Conservation (phyloP, 2,888 invertebrate species). For the Idaea dimidiata region DNA sequence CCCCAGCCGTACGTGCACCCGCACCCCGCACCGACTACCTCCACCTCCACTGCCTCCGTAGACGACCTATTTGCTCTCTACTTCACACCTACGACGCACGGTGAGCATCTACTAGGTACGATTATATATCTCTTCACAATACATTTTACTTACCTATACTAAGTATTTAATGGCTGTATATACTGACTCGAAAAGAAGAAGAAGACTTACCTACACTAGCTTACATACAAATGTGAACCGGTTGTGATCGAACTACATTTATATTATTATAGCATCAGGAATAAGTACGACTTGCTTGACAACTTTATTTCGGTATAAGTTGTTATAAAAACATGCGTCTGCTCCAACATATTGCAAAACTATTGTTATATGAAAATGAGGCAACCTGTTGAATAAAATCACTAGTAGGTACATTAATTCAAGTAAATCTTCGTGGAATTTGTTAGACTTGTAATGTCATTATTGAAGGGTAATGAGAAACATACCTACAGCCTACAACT, state of each 20-base stretch:
- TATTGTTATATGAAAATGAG: no score
- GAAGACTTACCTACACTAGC: slow-evolving; percentile 2
- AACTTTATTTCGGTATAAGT: slow-evolving; percentile 23
- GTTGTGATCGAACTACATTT: slow-evolving; percentile 10
- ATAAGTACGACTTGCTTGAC: slow-evolving; percentile 30
- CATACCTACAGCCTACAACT: no score
- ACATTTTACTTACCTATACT: no score
- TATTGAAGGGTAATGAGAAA: no score
- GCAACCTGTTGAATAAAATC: no score
- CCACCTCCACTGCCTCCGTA: slow-evolving; percentile 83
- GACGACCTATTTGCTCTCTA: slow-evolving; percentile 89
- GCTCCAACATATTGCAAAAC: no score
- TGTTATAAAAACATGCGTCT: no score
- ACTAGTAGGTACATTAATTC: no score
- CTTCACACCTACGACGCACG: slow-evolving; percentile 84
- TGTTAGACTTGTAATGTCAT: no score
- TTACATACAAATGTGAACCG: slow-evolving; percentile 19
- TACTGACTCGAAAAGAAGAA: no score
- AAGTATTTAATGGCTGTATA: no score
- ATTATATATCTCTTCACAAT: slow-evolving; percentile 18
- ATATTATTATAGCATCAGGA: slow-evolving; percentile 19
- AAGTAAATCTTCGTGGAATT: no score
- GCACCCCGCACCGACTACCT: slow-evolving; percentile 48
- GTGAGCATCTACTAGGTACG: slow-evolving; percentile 66
- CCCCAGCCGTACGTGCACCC: slow-evolving; percentile 68